Evolutionary conservation across 2,113 vertebrate genomes (phyloP).

Genomic region (Puffinus mauretanicus): DNA sequence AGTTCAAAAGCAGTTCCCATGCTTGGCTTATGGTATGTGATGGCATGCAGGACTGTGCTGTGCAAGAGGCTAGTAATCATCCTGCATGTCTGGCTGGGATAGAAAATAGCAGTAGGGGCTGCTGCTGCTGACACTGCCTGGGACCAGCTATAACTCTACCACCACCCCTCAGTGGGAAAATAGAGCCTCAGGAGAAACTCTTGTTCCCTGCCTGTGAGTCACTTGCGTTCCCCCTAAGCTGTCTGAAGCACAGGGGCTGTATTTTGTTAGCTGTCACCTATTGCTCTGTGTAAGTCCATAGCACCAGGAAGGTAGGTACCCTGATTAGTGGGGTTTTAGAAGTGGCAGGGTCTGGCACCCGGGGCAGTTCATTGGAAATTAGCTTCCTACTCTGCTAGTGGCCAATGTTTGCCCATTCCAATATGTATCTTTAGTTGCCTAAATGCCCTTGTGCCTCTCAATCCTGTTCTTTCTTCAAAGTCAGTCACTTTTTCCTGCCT

Average conservation of each 20-base stretch:
- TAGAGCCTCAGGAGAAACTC: neutral
- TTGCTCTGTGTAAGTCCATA: neutral
- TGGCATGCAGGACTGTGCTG: neutral
- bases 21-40: too few relatives aligned
- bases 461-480: neutral
- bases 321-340: neutral
- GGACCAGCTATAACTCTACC: neutral
- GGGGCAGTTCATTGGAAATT: neutral
- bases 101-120: neutral
- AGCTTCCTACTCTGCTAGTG: neutral
- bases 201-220: neutral
- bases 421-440: neutral
- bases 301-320: neutral
- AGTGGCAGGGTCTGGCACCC: neutral
- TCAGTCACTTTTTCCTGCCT: neutral
- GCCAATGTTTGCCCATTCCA: neutral
- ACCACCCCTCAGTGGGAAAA: neutral
- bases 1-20: neutral
- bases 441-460: neutral
- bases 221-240: neutral
- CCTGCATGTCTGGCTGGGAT: neutral
- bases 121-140: neutral
- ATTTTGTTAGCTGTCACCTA: neutral
- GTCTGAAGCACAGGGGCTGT: neutral
- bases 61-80: neutral